These are phyloP conservation scores for Meghimatium bilineatum DNA, from an alignment of 2,888 invertebrate species.

Conservation along the genomic window DNA sequence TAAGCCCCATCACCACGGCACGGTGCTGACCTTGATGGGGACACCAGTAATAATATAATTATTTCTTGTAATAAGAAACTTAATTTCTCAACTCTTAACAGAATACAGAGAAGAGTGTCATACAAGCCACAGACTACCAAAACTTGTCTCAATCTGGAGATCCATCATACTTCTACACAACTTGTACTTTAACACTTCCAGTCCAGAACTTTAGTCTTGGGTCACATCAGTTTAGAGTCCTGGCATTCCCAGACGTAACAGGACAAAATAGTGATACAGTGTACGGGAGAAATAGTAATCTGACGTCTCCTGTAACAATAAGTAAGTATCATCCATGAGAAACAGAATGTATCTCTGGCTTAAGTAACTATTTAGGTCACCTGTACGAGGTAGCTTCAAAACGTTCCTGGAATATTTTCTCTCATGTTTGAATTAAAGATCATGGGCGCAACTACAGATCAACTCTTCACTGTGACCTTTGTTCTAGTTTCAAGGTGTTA, in stretches of 20 bases:
- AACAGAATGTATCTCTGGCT: too few relatives aligned
- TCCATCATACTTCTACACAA: neutral
- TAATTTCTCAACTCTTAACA: neutral
- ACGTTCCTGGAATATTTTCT: too few relatives aligned
- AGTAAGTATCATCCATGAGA: neutral
- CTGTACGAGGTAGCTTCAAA: too few relatives aligned
- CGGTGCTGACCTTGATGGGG: too few relatives aligned
- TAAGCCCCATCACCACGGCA: too few relatives aligned
- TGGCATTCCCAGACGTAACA: neutral
- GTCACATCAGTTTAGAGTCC: neutral
- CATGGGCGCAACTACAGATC: too few relatives aligned
- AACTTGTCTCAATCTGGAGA: neutral
- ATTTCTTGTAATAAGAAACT: too few relatives aligned
- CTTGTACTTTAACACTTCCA: neutral
- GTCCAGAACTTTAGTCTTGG: neutral
- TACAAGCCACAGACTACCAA: neutral
- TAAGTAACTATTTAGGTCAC: too few relatives aligned
- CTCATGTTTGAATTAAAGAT: too few relatives aligned
- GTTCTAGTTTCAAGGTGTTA: too few relatives aligned
- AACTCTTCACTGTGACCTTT: too few relatives aligned
- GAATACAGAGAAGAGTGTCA: neutral
- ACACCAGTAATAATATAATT: too few relatives aligned
- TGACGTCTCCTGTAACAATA: neutral
- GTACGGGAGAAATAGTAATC: neutral
- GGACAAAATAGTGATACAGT: slow-evolving; percentile 1